phyloP scores from a whole-genome alignment of 2,888 invertebrate species.

The Brachyptera putata region DNA sequence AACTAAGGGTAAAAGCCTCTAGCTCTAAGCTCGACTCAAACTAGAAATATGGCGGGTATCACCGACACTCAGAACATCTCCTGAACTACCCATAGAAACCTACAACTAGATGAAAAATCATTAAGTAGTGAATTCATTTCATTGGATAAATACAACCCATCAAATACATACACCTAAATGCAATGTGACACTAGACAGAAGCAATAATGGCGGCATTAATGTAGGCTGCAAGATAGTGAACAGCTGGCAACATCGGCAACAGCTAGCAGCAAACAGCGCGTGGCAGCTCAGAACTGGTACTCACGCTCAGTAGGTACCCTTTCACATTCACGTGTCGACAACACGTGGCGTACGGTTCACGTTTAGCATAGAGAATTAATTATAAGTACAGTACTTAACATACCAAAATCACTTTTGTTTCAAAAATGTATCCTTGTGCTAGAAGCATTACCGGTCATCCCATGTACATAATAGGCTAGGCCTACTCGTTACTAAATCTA shows the following conservation, averaged over 20 bases:
- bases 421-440: conserved; percentile 33
- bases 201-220: conserved; percentile 33
- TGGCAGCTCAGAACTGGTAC: too few relatives aligned
- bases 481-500: too few relatives aligned
- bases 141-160: conserved; percentile 37
- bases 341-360: too few relatives aligned
- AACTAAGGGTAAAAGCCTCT: conserved; percentile 34
- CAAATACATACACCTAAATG: conserved; percentile 37
- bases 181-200: conserved; percentile 37
- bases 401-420: conserved; percentile 35
- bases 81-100: conserved; percentile 36
- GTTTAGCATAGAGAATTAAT: conserved; percentile 33
- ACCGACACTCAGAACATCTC: conserved; percentile 34
- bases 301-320: too few relatives aligned
- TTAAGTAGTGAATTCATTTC: conserved; percentile 36
- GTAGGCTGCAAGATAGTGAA: conserved; percentile 32
- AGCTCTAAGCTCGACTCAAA: conserved; percentile 33
- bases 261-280: conserved; percentile 4
- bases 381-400: conserved; percentile 33
- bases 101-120: conserved; percentile 37
- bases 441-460: conserved; percentile 36
- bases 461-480: conserved; percentile 19
- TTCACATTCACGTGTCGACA: too few relatives aligned
- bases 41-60: conserved; percentile 34
- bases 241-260: conserved; percentile 23